Evolutionary conservation across 2,797 vertebrate species (phyloP).

Genomic region (Halcyon smyrnensis): DNA sequence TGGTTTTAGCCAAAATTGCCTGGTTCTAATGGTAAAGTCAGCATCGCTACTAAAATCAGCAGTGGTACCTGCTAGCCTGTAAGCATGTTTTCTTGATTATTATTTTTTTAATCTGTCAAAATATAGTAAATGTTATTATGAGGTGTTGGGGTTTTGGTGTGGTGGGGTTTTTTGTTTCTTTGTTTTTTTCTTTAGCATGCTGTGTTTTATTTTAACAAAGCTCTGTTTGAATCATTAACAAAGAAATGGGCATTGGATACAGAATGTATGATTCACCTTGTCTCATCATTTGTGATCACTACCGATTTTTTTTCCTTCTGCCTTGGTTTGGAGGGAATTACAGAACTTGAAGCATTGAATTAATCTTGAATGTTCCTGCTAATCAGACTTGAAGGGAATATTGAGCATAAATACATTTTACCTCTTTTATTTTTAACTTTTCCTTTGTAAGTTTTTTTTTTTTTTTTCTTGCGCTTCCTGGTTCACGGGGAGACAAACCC

Average conservation of each 20-base stretch:
- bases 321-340: neutral
- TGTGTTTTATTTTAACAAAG: neutral
- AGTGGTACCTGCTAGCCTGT: neutral
- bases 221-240: neutral
- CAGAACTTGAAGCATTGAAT: neutral
- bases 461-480: neutral
- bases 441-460: neutral
- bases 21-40: neutral
- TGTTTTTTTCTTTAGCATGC: neutral
- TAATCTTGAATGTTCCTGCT: neutral
- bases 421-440: constrained; percentile 28
- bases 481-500: constrained; percentile 38
- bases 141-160: neutral
- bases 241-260: neutral
- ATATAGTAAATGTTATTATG: neutral
- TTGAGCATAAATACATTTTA: neutral
- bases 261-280: neutral
- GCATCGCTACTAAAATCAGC: neutral
- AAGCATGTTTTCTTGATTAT: neutral
- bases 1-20: neutral
- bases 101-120: neutral
- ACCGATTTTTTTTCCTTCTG: neutral
- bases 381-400: neutral
- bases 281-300: neutral
- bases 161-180: neutral